Percentiles rank a stretch among this genome's conserved stretches.
These are phyloP conservation scores for Zalophus californianus DNA, from an alignment of 2,797 vertebrate genomes.

Conservation along the genomic window DNA sequence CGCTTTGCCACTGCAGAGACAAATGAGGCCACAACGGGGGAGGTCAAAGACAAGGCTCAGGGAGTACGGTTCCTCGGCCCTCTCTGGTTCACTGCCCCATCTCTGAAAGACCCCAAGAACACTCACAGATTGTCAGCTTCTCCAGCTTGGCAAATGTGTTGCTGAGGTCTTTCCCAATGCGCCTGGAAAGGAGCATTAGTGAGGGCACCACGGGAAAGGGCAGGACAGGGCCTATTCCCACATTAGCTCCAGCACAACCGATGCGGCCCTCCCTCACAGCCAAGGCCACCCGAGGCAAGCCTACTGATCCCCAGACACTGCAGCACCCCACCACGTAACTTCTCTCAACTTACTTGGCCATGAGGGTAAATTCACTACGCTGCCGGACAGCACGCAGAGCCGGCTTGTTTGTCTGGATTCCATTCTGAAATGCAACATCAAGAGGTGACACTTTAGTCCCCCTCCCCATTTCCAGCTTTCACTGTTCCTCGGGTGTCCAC, in stretches of 20 bases:
- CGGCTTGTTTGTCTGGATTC: constrained; percentile 91
- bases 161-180: constrained; percentile 97
- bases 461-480: neutral
- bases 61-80: neutral
- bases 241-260: neutral
- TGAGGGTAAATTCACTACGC: constrained; percentile 96
- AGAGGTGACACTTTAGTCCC: neutral
- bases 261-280: neutral
- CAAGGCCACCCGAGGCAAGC: neutral
- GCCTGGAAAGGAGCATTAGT: constrained; percentile 86
- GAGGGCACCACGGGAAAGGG: neutral
- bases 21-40: neutral
- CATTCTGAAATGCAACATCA: constrained; percentile 89
- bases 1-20: constrained; percentile 94
- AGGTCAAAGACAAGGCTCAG: neutral
- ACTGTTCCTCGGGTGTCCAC: neutral
- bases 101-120: neutral
- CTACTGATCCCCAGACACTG: neutral
- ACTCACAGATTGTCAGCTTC: constrained; percentile 97
- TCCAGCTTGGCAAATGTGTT: constrained; percentile 98
- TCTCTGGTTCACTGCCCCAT: neutral
- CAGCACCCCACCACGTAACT: neutral
- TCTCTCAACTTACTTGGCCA: constrained; percentile 94
- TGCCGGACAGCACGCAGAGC: constrained; percentile 91
- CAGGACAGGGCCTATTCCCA: neutral